Evolutionary conservation across 92 coral and sea anemone species (phyloP).

Genomic region (Umimayanthus kanabou): DNA sequence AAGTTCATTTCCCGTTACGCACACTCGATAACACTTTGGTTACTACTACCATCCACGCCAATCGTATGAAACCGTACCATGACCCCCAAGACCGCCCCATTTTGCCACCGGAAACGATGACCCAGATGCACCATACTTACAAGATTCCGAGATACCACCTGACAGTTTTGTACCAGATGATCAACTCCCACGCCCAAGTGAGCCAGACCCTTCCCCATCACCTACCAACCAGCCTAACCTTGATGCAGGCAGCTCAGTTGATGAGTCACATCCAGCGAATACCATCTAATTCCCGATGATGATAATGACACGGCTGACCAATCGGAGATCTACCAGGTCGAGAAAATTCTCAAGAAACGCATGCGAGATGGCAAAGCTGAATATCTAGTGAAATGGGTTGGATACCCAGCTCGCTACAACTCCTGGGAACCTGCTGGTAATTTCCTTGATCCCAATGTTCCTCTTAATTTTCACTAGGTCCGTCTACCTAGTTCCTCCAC

Average conservation of each 20-base stretch:
- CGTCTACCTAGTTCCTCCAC: neutral
- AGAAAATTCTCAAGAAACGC: constrained; percentile 26
- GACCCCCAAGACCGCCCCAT: constrained; percentile 32
- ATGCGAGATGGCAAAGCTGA: constrained; percentile 10
- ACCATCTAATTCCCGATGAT: neutral
- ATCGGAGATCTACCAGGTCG: constrained; percentile 20
- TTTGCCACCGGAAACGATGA: constrained; percentile 13
- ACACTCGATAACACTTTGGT: constrained; percentile 41
- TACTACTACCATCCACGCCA: constrained; percentile 43
- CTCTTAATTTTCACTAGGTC: neutral
- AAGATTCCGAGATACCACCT: constrained; percentile 22
- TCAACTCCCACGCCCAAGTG: neutral
- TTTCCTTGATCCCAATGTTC: constrained; percentile 14
- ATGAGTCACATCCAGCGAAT: neutral
- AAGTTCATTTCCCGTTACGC: constrained; percentile 47
- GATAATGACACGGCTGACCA: neutral
- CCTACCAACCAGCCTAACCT: no score
- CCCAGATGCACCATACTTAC: constrained; percentile 5
- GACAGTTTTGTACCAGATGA: constrained; percentile 17
- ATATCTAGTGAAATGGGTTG: constrained; percentile 45
- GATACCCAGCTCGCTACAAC: constrained; percentile 26
- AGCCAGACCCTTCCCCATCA: no score
- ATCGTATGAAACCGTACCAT: constrained; percentile 52
- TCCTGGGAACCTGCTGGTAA: constrained; percentile 35
- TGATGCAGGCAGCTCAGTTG: neutral